These are phyloP conservation scores for Sphinx pinastri DNA, from an alignment of 2,888 invertebrate species.

Conservation along the genomic window DNA sequence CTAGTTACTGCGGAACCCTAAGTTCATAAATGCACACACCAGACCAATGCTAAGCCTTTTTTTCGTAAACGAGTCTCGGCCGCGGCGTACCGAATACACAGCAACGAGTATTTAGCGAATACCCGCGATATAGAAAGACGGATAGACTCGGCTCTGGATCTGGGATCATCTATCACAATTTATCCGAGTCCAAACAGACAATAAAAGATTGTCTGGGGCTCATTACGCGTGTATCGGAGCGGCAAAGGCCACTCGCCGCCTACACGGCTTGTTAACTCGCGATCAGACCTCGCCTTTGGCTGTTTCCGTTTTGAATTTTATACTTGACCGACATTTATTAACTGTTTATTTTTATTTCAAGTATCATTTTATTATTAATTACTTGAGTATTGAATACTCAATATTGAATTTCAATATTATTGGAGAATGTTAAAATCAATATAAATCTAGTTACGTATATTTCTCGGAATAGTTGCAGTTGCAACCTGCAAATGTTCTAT, in stretches of 20 bases:
- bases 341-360: constrained; percentile 1
- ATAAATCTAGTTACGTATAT: too few relatives aligned
- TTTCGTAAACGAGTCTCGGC: constrained; percentile 48
- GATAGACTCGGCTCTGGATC: constrained; percentile 65
- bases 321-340: constrained; percentile 34
- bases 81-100: constrained; percentile 53
- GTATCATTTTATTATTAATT: not conserved
- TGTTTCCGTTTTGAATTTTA: constrained; percentile 43
- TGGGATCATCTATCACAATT: constrained; percentile 77
- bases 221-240: constrained; percentile 63
- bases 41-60: constrained; percentile 26
- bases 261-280: constrained; percentile 63
- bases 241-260: constrained; percentile 38
- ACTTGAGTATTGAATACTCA: not conserved
- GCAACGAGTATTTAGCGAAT: constrained; percentile 48
- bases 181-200: constrained; percentile 73
- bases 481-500: constrained; percentile 27
- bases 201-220: constrained; percentile 74
- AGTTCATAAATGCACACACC: not conserved
- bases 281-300: constrained; percentile 40
- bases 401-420: too few relatives aligned
- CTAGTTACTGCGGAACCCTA: not conserved
- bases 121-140: constrained; percentile 54
- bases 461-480: constrained; percentile 6
- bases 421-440: too few relatives aligned